These are phyloP conservation scores for Saguinus midas DNA, from an alignment of 2,113 vertebrate genomes.

Conservation along the genomic window DNA sequence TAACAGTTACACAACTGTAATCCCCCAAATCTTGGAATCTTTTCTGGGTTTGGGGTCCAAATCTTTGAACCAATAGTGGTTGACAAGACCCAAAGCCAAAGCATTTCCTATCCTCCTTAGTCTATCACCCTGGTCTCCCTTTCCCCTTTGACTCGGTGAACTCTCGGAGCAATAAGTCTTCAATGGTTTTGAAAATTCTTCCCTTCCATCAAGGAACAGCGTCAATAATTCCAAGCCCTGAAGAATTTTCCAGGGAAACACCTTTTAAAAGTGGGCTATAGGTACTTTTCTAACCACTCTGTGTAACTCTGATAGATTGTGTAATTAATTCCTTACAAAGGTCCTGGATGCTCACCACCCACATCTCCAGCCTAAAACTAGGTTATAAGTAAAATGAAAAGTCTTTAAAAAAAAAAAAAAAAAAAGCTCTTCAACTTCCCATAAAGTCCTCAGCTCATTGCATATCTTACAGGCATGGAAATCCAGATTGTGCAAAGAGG, in stretches of 20 bases:
- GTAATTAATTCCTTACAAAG: slow-evolving; percentile 61
- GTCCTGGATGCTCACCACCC: slow-evolving; percentile 60
- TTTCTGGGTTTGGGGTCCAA: not conserved
- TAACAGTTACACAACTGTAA: not conserved
- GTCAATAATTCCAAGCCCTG: slow-evolving; percentile 31
- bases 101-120: not conserved
- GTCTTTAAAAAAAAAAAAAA: slow-evolving; percentile 18
- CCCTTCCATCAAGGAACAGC: slow-evolving; percentile 36
- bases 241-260: slow-evolving; percentile 63
- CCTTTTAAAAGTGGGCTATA: slow-evolving; percentile 62
- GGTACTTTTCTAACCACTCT: slow-evolving; percentile 56
- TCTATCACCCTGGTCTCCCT: not conserved
- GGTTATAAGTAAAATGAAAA: slow-evolving; percentile 75
- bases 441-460: slow-evolving; percentile 45
- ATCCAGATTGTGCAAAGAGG: slow-evolving; percentile 46
- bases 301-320: slow-evolving; percentile 64
- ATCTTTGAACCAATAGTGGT: not conserved
- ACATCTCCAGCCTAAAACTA: slow-evolving; percentile 66
- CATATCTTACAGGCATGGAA: slow-evolving; percentile 1
- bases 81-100: not conserved
- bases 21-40: not conserved
- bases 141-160: not conserved
- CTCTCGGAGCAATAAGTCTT: not conserved
- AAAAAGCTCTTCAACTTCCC: not conserved
- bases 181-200: slow-evolving; percentile 45